These are phyloP conservation scores for Columba guinea DNA, from an alignment of 2,797 vertebrate genomes.

Conservation along the genomic window DNA sequence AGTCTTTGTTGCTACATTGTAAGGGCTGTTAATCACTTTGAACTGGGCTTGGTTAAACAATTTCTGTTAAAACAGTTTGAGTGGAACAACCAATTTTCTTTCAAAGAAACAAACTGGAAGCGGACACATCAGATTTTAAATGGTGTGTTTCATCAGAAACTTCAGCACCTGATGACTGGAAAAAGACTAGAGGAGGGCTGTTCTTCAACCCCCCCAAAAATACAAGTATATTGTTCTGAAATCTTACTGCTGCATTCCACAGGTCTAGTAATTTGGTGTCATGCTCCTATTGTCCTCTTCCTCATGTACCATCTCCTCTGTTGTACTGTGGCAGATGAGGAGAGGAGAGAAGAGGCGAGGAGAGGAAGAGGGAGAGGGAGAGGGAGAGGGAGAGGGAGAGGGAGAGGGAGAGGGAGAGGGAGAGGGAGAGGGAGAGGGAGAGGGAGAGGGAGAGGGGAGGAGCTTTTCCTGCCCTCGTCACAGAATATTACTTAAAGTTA, in stretches of 20 bases:
- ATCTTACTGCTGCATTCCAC: not conserved
- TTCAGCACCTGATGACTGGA: not conserved
- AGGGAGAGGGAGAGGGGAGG: no score
- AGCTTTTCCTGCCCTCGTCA: not conserved
- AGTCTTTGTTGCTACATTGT: slow-evolving; percentile 13
- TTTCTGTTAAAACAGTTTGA: not conserved
- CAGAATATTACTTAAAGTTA: not conserved
- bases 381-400: not conserved
- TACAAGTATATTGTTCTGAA: not conserved
- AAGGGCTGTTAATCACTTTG: slow-evolving; percentile 28
- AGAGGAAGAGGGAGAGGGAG: no score
- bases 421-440: not conserved
- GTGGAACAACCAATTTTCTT: not conserved
- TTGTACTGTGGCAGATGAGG: not conserved
- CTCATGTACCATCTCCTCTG: not conserved
- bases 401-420: no score
- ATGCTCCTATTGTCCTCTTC: not conserved
- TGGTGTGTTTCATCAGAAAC: not conserved
- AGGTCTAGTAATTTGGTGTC: not conserved
- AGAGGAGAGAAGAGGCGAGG: no score
- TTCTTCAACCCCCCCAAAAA: not conserved
- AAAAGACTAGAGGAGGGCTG: not conserved
- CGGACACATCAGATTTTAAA: not conserved
- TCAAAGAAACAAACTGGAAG: not conserved
- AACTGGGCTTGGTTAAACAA: slow-evolving; percentile 9